Conservation (phyloP, 2,797 vertebrate species). For the Xenops minutus region DNA sequence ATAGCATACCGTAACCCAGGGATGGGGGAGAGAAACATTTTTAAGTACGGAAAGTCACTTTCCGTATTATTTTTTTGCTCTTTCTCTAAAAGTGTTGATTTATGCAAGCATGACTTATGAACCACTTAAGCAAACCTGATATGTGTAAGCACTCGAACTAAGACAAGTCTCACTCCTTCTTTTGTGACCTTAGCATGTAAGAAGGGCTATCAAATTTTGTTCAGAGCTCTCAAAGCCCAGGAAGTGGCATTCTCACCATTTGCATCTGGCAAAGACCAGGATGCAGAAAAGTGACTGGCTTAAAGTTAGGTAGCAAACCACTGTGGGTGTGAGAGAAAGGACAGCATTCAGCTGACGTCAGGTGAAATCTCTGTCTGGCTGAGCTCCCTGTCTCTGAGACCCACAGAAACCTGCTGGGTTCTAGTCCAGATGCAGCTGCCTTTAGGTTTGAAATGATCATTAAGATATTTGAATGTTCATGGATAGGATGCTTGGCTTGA, state of each 20-base stretch:
- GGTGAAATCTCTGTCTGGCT: neutral
- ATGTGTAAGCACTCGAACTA: neutral
- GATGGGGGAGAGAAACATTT: neutral
- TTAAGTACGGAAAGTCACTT: constrained; percentile 49
- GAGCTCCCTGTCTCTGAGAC: neutral
- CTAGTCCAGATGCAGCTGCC: neutral
- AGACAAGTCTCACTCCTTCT: neutral
- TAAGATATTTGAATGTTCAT: neutral
- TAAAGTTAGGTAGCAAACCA: neutral
- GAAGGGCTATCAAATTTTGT: neutral
- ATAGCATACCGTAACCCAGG: constrained; percentile 26
- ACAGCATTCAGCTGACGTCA: fast-evolving
- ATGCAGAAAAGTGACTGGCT: neutral
- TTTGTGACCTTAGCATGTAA: neutral
- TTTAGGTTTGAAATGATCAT: neutral
- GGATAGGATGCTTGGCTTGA: neutral
- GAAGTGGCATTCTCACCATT: neutral
- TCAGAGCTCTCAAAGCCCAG: neutral
- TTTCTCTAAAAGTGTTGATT: neutral
- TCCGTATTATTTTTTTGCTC: neutral
- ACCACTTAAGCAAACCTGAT: neutral
- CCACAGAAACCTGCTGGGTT: neutral
- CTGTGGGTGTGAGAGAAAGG: neutral
- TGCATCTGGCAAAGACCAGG: neutral
- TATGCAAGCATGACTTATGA: neutral